Percentiles rank a stretch among this genome's conserved stretches.
These are phyloP conservation scores for Epizoanthus rinbou DNA, from an alignment of 92 coral and sea anemone genomes.

Conservation along the genomic window DNA sequence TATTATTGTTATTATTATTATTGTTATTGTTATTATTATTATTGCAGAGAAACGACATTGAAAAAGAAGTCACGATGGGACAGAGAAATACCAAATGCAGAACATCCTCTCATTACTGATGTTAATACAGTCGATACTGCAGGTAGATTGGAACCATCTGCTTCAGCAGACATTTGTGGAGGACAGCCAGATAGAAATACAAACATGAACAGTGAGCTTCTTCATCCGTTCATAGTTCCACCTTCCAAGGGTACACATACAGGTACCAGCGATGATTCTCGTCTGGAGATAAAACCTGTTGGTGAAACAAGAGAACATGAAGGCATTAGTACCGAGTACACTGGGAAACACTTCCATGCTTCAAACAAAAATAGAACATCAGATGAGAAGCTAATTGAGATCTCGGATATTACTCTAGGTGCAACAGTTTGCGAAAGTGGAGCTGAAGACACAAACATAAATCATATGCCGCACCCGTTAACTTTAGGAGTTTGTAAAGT, in stretches of 20 bases:
- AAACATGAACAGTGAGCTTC: background rate
- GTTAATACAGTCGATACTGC: background rate
- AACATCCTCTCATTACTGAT: background rate
- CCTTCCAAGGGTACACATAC: background rate
- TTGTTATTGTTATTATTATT: background rate
- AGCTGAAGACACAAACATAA: background rate
- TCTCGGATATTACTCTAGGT: background rate
- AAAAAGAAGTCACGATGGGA: slow-evolving; percentile 62
- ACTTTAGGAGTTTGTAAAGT: background rate
- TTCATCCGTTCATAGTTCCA: background rate
- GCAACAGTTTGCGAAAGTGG: background rate
- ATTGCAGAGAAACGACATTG: slow-evolving; percentile 39
- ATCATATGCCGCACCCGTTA: background rate
- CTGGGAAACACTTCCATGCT: background rate
- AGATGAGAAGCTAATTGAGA: background rate
- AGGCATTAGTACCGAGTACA: background rate
- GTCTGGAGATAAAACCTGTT: background rate
- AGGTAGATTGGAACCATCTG: background rate
- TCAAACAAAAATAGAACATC: background rate
- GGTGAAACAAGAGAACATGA: background rate
- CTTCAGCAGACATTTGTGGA: background rate
- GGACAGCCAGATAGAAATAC: background rate
- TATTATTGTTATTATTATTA: background rate
- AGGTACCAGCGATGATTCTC: background rate
- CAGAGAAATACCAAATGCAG: slow-evolving; percentile 37